Base-by-base conservation (phyloP, 2,888 invertebrate genomes). In the Linhomoeus sp. region DNA sequence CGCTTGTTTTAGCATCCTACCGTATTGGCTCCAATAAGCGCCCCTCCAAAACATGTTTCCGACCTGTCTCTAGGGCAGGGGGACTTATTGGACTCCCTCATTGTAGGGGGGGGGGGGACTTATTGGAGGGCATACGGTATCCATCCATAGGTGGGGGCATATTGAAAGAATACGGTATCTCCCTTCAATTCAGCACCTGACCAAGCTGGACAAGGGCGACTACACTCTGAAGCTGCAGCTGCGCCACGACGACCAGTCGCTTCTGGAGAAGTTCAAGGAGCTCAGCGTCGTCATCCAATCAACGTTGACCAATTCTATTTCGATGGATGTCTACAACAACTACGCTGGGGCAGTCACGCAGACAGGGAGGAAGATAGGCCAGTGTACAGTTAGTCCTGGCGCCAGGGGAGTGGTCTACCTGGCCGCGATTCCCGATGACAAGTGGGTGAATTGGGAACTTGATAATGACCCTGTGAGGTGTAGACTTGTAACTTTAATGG, bases 151-250 rank as follows among this genome's bases (percentile, higher is more conserved):
- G n/a, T n/a, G n/a, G n/a, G n/a, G n/a, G n/a, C n/a, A n/a, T n/a
- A n/a, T n/a, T n/a, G n/a, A n/a, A n/a, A n/a, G n/a, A n/a, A n/a
- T n/a, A n/a, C n/a, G n/a, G n/a, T n/a, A n/a, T n/a, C n/a, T n/a
- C n/a, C n/a, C n/a, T n/a, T n/a, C n/a, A n/a, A n/a, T 58, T 24
- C 68, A 83, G 81, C 85, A 84, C 65, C 74, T 76, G 1, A 74
- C 77, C 48, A 92, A 90, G 69, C 68, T 94, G 54, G 88, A 90
- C 53, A 92, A 92, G 66, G 94, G 94, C 22, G 92, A 94, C 53
- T 94, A 88, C 68, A 76, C 76, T 0, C 70, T 94, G 12, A 76
- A 79, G 40, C 70, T 90, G 59, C 85, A 85, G 66, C 73, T 94
- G 15, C 78, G 94, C 0, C 90, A 94, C 66, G 88, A 92, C 59